These are phyloP conservation scores for Sebastes cheni DNA, from an alignment of 2,797 vertebrate species.

Conservation along the genomic window DNA sequence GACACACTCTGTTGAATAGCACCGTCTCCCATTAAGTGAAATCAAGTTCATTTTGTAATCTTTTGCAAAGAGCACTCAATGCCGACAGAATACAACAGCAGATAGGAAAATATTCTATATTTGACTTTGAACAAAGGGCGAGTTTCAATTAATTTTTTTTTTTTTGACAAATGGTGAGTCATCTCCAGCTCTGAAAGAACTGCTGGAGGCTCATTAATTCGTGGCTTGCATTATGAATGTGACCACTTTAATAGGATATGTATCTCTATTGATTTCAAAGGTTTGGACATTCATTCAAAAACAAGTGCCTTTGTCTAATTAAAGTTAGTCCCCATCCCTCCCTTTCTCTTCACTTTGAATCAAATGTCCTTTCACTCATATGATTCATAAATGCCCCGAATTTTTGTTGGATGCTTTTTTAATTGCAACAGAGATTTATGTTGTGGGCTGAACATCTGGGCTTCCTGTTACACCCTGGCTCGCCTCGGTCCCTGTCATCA, in stretches of 20 bases:
- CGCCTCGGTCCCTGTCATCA: conserved; percentile 55
- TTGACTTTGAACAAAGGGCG: conserved; percentile 48
- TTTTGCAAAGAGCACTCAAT: conserved; percentile 13
- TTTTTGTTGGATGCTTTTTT: conserved; percentile 13
- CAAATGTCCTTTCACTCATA: conserved; percentile 24
- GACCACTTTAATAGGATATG: conserved; percentile 45
- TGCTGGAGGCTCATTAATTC: conserved; percentile 58
- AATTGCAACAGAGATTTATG: conserved; percentile 35
- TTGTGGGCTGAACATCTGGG: conserved; percentile 12
- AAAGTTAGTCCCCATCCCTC: conserved; percentile 17
- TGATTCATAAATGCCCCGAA: conserved; percentile 32
- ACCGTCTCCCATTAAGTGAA: conserved; percentile 34
- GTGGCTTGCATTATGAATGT: conserved; percentile 65
- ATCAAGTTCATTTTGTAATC: conserved; percentile 41
- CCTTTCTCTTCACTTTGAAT: conserved; percentile 21
- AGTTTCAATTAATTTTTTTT: conserved; percentile 55
- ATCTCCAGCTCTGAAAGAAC: conserved; percentile 57
- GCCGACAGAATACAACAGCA: conserved; percentile 15
- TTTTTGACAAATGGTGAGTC: conserved; percentile 50
- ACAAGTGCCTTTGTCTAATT: conserved; percentile 32
- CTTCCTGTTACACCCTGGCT: conserved; percentile 28
- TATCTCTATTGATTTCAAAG: conserved; percentile 59
- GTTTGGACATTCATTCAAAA: conserved; percentile 43
- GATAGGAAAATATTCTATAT: conserved; percentile 29
- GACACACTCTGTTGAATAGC: background rate